These are phyloP conservation scores for Caenorhabditis sulstoni DNA, from an alignment of 2,888 invertebrate genomes.

Conservation along the genomic window DNA sequence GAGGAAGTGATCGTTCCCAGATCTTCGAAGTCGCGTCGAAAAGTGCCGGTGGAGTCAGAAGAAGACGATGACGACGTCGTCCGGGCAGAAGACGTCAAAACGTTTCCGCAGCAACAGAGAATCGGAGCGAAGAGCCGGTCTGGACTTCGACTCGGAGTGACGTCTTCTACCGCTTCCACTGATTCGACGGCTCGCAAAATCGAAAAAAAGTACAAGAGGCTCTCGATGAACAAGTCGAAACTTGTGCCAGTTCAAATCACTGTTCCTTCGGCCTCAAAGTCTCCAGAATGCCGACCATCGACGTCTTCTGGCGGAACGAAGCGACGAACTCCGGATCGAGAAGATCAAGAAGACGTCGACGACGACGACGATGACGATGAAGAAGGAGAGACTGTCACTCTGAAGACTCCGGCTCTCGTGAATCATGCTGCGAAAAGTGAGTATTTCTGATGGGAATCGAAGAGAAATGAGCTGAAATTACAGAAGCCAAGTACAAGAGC, in stretches of 20 bases:
- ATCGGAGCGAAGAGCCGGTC: not conserved
- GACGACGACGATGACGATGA: too few species aligned
- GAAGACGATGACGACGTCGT: conserved; percentile 17
- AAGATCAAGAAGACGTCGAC: not conserved
- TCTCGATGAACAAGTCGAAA: conserved; percentile 21
- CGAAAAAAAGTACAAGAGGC: conserved; percentile 28
- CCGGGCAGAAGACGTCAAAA: conserved; percentile 8
- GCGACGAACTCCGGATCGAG: not conserved
- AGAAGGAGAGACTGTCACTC: conserved; percentile 7
- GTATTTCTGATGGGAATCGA: not conserved
- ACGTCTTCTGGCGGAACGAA: conserved; percentile 14
- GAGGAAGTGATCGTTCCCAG: conserved; percentile 17
- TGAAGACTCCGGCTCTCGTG: conserved; percentile 31
- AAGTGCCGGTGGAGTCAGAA: not conserved
- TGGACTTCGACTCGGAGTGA: conserved; percentile 1
- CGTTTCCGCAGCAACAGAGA: not conserved
- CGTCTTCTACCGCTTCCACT: conserved; percentile 9
- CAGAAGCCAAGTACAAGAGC: conserved; percentile 44
- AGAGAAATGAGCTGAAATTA: conserved; percentile 7
- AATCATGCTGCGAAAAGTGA: conserved; percentile 24
- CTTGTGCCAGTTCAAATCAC: conserved; percentile 18
- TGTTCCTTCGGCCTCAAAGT: conserved; percentile 2
- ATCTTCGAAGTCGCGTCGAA: not conserved
- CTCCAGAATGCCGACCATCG: conserved; percentile 3
- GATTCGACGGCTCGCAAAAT: conserved; percentile 23